Base-by-base conservation (phyloP, 1,140 invertebrate genomes). In the Mesaphorura yosii region DNA sequence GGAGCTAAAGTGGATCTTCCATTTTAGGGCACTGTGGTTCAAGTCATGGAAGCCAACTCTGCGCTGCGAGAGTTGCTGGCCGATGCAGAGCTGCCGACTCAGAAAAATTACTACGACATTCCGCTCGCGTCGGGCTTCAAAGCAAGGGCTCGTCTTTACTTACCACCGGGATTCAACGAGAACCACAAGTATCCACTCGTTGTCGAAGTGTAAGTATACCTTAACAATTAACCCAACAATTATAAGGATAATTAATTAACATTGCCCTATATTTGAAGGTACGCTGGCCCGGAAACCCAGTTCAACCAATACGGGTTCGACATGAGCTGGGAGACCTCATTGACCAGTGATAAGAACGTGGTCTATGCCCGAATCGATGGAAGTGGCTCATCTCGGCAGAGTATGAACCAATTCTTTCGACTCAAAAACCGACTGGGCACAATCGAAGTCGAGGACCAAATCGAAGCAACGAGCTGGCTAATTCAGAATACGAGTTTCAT, bases 341-440 rank as follows among this genome's bases (percentile, higher is more conserved):
- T 96, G 53, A 76, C 84, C 1, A 84, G 86, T 12, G 84, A 83
- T 58, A 81, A 82, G 60, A 84, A 83, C 62, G 79, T 90, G 50
- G 86, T 96, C 62, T 87, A 90, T 68, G 84, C 81, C 41, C 72
- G 78, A 51, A 89, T 94, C 44, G 92, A 96, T 73, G 90, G 86
- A 1, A 75, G 92, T 48, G 91, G 91, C 15, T 83, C 88, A 1
- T 86, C 84, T 7, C 75, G 85, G 22, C 82, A 86, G 66, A 89
- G 90, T 3, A 81, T 91, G 63, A 80, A 78, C 22, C 81, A 86
- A 41, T 66, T 89, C n/a, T 88, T 86, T 69, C 72, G 83, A 5
- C 73, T 88, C 14, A 91, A 95, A 68, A 76, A 83, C 49, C 79
- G 78, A n/a, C 72, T 97, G 12, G 92, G 93, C 27, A 85, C 85